A percentile compares a stretch with the other conserved stretches of the same genome.
phyloP scores from a whole-genome alignment of 2,113 vertebrate genomes.

The Macrotis lagotis region DNA sequence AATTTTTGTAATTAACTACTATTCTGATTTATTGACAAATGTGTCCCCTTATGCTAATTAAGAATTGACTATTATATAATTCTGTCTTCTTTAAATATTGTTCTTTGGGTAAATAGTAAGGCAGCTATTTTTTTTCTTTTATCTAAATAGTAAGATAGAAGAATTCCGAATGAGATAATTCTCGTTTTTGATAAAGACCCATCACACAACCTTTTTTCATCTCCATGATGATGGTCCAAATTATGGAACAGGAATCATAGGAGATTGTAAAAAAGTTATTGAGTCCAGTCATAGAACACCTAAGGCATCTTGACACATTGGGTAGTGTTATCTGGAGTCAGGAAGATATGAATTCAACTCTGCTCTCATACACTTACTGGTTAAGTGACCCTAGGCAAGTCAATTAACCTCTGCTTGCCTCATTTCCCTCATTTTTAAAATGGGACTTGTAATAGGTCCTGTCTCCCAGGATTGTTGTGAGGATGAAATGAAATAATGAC shows the following conservation, averaged over 20 bases:
- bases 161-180: not conserved
- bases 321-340: not conserved
- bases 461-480: not conserved
- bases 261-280: constrained; percentile 2
- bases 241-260: not conserved
- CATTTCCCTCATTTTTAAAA: not conserved
- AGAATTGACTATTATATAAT: not conserved
- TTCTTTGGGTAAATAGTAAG: not conserved
- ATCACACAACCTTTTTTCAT: constrained; percentile 13
- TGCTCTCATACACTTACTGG: not conserved
- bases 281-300: not conserved
- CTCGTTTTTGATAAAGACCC: not conserved
- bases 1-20: not conserved
- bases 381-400: not conserved
- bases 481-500: not conserved
- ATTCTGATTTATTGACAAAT: not conserved
- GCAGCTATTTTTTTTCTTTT: not conserved
- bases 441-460: not conserved
- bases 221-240: not conserved
- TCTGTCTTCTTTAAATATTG: not conserved
- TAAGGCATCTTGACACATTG: not conserved
- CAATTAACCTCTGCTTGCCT: not conserved
- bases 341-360: not conserved
- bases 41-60: not conserved
- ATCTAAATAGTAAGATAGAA: not conserved